phyloP scores from a whole-genome alignment of 1,140 invertebrate species.

The Dendroctonus valens region DNA sequence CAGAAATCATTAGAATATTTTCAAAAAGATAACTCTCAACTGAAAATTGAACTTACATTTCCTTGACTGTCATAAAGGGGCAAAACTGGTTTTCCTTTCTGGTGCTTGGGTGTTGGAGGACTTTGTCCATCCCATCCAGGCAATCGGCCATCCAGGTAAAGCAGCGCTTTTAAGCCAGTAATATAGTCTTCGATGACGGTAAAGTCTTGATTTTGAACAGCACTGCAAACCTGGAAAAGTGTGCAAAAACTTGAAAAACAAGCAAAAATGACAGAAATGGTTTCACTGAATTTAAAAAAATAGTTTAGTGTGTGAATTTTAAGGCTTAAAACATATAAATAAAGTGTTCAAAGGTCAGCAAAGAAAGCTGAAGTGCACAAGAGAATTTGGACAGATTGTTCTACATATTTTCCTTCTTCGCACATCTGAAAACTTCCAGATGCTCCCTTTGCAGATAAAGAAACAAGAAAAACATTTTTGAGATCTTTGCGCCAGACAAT shows the following conservation, averaged over 20 bases:
- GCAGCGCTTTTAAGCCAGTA: slow-evolving; percentile 82
- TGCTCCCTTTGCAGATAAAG: no score
- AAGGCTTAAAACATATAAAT: no score
- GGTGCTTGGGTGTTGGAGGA: slow-evolving; percentile 83
- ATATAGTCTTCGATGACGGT: slow-evolving; percentile 93
- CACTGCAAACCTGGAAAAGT: slow-evolving; percentile 72
- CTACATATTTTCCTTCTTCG: no score
- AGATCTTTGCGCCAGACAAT: no score
- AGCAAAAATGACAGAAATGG: neutral
- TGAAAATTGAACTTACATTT: slow-evolving; percentile 53
- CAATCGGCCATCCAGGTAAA: slow-evolving; percentile 75
- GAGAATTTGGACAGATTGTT: no score
- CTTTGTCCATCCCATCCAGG: slow-evolving; percentile 90
- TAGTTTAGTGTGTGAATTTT: neutral
- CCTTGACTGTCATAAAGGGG: slow-evolving; percentile 62
- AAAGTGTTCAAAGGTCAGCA: no score
- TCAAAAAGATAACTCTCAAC: no score
- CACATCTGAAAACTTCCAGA: no score
- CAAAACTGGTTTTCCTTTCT: slow-evolving; percentile 86
- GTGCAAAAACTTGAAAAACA: neutral
- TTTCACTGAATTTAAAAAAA: neutral
- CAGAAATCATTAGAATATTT: no score
- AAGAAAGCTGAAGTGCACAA: no score
- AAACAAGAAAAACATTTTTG: no score
- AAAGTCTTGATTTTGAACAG: slow-evolving; percentile 98